Percentiles rank a stretch among this genome's conserved stretches.
These are phyloP conservation scores for Ciconia nigra DNA, from an alignment of 2,797 vertebrate species.

Conservation along the genomic window DNA sequence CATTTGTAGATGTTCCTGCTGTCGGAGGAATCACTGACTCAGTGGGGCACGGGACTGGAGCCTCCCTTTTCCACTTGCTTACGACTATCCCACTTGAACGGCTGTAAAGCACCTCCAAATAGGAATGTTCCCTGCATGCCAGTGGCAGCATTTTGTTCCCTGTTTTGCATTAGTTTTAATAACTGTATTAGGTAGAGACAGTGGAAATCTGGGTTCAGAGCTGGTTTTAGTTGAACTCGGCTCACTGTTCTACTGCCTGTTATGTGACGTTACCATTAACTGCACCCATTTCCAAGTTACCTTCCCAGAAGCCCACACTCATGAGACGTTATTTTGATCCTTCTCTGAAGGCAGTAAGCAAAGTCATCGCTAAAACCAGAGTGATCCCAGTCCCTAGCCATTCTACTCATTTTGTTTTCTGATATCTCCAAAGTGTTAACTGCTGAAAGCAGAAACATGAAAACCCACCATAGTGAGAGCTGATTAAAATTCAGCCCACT, in stretches of 20 bases:
- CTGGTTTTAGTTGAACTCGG: neutral
- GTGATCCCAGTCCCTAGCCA: neutral
- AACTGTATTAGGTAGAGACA: neutral
- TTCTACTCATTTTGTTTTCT: neutral
- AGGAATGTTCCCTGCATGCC: neutral
- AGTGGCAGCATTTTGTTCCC: neutral
- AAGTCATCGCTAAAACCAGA: neutral
- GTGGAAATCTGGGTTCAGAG: neutral
- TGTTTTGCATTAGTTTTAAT: neutral
- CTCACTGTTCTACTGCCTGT: neutral
- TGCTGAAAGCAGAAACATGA: slow-evolving; percentile 28
- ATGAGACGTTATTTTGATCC: neutral
- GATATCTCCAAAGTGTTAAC: slow-evolving; percentile 20
- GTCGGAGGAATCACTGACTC: neutral
- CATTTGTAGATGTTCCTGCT: neutral
- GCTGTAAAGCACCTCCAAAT: neutral
- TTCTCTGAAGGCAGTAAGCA: neutral
- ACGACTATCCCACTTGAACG: accelerated
- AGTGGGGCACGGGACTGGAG: neutral
- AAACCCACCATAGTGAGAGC: neutral
- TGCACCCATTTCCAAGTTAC: neutral
- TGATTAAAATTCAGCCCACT: slow-evolving; percentile 64
- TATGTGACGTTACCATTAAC: neutral
- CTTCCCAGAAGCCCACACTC: neutral
- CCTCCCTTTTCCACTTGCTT: neutral